Conservation (phyloP, 53 echinoderm and acorn worm genomes). For the Actinopyga echinites region DNA sequence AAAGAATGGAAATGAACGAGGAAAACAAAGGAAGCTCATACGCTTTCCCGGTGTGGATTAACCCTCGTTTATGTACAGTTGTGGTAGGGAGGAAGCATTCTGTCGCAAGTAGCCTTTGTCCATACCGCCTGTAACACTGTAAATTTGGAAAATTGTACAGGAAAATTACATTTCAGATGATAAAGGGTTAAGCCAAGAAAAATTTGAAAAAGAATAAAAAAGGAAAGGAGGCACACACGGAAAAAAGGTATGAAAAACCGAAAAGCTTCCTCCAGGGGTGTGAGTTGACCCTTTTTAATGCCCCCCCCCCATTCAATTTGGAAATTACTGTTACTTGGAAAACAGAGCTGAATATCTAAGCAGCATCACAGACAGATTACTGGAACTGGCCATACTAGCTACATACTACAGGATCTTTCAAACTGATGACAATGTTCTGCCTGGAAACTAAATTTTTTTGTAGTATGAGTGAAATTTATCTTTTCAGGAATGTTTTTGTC, state of each 20-base stretch:
- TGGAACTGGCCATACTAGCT: no score
- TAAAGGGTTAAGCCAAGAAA: neutral
- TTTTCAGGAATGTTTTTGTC: no score
- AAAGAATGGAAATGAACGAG: slow-evolving; percentile 37
- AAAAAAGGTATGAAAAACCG: no score
- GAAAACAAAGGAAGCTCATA: slow-evolving; percentile 47
- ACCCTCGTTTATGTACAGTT: slow-evolving; percentile 29
- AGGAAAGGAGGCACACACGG: neutral
- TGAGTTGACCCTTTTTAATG: neutral
- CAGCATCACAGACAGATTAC: no score
- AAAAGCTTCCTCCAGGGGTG: no score
- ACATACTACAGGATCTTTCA: no score
- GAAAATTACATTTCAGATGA: slow-evolving; percentile 37
- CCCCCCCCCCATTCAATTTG: neutral
- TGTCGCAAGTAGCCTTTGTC: slow-evolving; percentile 29
- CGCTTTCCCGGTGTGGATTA: slow-evolving; percentile 39
- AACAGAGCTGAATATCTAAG: no score
- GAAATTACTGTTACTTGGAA: neutral
- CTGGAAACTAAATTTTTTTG: no score
- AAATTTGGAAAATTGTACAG: slow-evolving; percentile 70
- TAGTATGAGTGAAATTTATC: no score
- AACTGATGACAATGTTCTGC: no score
- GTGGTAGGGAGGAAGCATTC: slow-evolving; percentile 2
- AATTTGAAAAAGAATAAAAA: neutral
- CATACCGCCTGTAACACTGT: slow-evolving; percentile 56